Conservation (phyloP, 2,797 vertebrate genomes). For the Lutjanus argentimaculatus region DNA sequence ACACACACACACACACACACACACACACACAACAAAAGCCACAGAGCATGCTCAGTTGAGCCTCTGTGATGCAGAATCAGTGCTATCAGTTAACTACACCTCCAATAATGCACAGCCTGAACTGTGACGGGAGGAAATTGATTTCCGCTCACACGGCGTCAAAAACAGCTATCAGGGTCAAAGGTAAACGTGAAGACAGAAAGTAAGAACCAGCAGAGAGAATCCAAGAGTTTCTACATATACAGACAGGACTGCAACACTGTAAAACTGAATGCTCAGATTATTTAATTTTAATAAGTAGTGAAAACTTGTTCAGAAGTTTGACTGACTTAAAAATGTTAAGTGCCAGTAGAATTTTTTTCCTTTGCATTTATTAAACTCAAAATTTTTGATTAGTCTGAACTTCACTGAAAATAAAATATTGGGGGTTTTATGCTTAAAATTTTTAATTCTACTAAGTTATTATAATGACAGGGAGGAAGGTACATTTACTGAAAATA, state of each 20-base stretch:
- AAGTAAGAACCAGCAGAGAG: neutral
- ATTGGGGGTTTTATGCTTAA: too few species aligned
- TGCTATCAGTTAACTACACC: constrained; percentile 23
- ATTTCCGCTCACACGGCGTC: constrained; percentile 26
- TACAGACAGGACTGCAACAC: neutral
- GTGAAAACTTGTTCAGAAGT: too few species aligned
- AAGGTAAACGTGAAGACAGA: constrained; percentile 27
- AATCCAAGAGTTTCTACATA: neutral
- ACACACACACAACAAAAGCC: neutral
- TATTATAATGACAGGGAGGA: too few species aligned
- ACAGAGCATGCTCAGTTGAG: constrained; percentile 28
- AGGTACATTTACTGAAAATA: too few species aligned
- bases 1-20: constrained; percentile 13
- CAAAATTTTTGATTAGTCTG: too few species aligned
- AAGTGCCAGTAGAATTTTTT: too few species aligned
- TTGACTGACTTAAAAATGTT: too few species aligned
- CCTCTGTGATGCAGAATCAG: constrained; percentile 10
- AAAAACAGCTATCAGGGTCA: constrained; percentile 29
- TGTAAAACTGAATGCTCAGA: too few species aligned
- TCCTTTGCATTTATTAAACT: too few species aligned
- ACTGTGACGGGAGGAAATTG: constrained; percentile 37
- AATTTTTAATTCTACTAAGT: too few species aligned
- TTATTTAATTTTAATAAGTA: too few species aligned
- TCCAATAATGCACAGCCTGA: constrained; percentile 15
- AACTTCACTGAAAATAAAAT: too few species aligned